Conservation (phyloP, 37 sponge, comb jelly and placozoan genomes). For the Bolinopsis microptera region DNA sequence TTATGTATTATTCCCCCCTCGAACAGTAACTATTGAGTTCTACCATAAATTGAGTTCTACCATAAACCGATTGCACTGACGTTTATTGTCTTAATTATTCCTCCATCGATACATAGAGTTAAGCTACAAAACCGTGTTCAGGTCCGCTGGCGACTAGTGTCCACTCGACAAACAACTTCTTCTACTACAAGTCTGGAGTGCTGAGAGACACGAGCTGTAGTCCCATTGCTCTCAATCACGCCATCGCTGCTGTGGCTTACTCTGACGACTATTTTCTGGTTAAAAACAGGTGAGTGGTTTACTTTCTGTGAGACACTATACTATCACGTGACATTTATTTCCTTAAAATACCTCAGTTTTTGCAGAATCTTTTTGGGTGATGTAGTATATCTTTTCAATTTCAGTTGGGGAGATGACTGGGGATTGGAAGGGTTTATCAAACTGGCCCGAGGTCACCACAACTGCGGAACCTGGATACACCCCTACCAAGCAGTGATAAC, state of each 20-base stretch:
- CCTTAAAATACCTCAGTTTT: no score
- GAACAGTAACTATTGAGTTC: no score
- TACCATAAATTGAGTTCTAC: no score
- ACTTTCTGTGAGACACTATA: no score
- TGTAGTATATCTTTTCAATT: no score
- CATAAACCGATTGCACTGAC: no score
- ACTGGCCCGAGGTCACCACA: slow-evolving; percentile 28
- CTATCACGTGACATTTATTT: no score
- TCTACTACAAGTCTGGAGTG: not conserved
- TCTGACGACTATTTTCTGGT: not conserved
- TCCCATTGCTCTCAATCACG: not conserved
- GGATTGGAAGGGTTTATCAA: slow-evolving; percentile 19
- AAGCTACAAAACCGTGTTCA: not conserved
- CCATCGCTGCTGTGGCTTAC: slow-evolving; percentile 15
- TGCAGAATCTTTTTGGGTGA: no score
- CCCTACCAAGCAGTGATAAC: not conserved
- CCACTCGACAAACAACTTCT: not conserved
- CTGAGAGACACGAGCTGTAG: not conserved
- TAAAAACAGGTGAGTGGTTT: slow-evolving; percentile 2
- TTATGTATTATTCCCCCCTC: no score
- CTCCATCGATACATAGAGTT: no score
- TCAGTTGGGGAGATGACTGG: slow-evolving; percentile 28
- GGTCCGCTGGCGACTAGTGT: not conserved
- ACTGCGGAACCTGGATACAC: slow-evolving; percentile 15
- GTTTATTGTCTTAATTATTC: no score